These are phyloP conservation scores for Drosophila ercepeae DNA, from an alignment of 1,140 invertebrate species.

Conservation along the genomic window DNA sequence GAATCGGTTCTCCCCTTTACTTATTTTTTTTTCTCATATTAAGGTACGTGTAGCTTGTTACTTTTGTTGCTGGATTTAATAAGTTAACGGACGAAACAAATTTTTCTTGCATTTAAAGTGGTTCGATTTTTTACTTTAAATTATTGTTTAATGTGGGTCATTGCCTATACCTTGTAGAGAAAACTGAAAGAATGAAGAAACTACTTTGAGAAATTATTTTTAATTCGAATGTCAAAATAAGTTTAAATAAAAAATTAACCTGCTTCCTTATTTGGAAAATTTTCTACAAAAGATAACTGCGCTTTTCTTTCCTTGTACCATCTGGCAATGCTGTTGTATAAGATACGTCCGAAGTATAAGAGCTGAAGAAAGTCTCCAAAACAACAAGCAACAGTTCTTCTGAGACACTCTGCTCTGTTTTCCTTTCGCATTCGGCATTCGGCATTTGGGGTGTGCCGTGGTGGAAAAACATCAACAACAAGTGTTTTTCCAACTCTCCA, in stretches of 20 bases:
- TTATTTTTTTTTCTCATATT: background rate
- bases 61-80: slow-evolving; percentile 16
- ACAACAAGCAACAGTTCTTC: slow-evolving; percentile 66
- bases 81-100: slow-evolving; percentile 11
- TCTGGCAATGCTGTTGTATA: slow-evolving; percentile 57
- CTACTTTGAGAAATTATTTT: too few relatives aligned
- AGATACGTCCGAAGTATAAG: slow-evolving; percentile 31
- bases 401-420: slow-evolving; percentile 1
- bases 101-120: background rate
- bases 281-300: slow-evolving; percentile 75
- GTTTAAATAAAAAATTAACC: too few relatives aligned
- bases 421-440: slow-evolving; percentile 15
- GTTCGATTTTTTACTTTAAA: background rate
- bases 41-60: slow-evolving; percentile 2
- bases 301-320: slow-evolving; percentile 54
- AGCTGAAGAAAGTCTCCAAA: slow-evolving; percentile 34
- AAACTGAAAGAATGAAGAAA: too few relatives aligned
- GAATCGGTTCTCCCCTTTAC: slow-evolving; percentile 27
- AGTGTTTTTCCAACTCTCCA: slow-evolving; percentile 68
- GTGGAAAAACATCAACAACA: slow-evolving; percentile 65
- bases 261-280: slow-evolving; percentile 35
- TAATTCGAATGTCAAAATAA: too few relatives aligned
- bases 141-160: too few relatives aligned
- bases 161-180: too few relatives aligned
- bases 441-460: slow-evolving; percentile 44